A percentile compares a stretch with the other conserved stretches of the same genome.
Conservation (phyloP, 2,888 invertebrate genomes). For the Cybosia mesomella region DNA sequence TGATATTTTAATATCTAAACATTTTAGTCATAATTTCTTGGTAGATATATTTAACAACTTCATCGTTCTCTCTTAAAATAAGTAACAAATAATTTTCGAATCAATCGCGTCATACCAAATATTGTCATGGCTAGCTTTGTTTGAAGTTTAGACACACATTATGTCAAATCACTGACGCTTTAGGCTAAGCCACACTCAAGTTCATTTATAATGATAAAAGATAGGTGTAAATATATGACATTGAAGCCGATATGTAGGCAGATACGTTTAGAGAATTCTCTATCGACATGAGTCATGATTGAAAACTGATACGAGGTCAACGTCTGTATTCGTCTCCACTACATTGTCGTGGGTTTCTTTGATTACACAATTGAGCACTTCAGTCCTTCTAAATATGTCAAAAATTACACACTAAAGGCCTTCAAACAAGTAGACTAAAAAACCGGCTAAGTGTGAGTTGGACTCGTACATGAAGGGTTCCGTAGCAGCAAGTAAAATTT, state of each 20-base stretch:
- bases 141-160: conserved; percentile 1
- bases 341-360: conserved; percentile 45
- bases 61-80: no score
- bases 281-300: conserved; percentile 69
- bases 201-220: conserved; percentile 28
- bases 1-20: no score
- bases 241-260: conserved; percentile 59
- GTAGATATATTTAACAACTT: no score
- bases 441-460: no score
- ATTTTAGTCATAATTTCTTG: no score
- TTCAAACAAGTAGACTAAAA: neutral
- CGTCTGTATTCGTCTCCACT: conserved; percentile 70
- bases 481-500: no score
- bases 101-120: neutral
- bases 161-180: neutral
- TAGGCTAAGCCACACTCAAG: conserved; percentile 32
- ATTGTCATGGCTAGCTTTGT: neutral
- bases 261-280: conserved; percentile 57
- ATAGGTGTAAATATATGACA: conserved; percentile 40
- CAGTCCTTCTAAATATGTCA: conserved; percentile 30
- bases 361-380: conserved; percentile 53
- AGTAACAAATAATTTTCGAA: no score
- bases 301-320: conserved; percentile 74
- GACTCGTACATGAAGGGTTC: no score
- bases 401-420: conserved; percentile 31